Base-by-base conservation (phyloP, 1,140 invertebrate species). In the Marisa cornuarietis region DNA sequence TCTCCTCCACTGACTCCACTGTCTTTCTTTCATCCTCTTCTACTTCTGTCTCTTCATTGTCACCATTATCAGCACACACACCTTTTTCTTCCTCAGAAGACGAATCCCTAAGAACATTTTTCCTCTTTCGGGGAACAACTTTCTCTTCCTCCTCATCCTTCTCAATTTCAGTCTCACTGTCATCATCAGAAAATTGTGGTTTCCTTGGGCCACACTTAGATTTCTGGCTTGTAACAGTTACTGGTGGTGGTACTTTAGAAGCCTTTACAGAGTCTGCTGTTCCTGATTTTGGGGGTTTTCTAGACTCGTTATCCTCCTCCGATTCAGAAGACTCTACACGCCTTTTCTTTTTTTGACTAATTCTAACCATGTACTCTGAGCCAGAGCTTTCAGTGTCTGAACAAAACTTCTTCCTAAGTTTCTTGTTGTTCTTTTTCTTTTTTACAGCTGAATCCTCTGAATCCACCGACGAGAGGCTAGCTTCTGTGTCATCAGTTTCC, bases 401-500 rank as follows among this genome's bases (percentile, higher is more conserved):
- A 51, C 63, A 31, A 54, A 54, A 77, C 65, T 69, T 77, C 26
- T 26, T 77, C 42, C 76, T 74, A 22, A 71, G 31, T 79, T 75
- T 76, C 61, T 75, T 78, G 18, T 74, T 76, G 49, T 79, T 76
- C 24, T 66, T 79, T 61, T 79, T 80, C 51, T 68, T 74, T n/a
- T 61, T 63, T 10, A 49, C 66, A 18, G 49, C 61, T 6, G 83
- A 80, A 62, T 84, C 81, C 18, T 83, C 82, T 16, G 85, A 84
- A 61, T 80, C 82, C 51, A 77, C 71, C 24, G 82, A 82, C 65
- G 85, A 84, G 18, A 77, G n/a, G 72, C 80, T 79, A 6, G 81
- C 82, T 52, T 87, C 84, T 52, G 79, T 71, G 3, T 86, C 83
- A 31, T 84, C 84, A 20, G 81, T 74, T 11, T 66, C 63, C 72